A percentile compares a stretch with the other conserved stretches of the same genome.
Conservation (phyloP, 2,888 invertebrate genomes). For the Tetropium fuscum region DNA sequence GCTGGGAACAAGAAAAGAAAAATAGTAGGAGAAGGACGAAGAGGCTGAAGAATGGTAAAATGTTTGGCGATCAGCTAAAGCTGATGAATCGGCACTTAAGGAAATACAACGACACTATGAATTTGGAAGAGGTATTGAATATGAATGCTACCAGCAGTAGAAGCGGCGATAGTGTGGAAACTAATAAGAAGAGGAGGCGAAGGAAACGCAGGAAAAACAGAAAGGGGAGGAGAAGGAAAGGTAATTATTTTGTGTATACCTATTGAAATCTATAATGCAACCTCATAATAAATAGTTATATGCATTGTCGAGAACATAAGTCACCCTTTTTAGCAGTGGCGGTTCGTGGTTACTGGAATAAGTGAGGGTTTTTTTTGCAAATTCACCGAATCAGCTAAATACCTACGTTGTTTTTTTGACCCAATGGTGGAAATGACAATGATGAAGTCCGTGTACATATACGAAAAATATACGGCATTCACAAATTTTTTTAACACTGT, state of each 20-base stretch:
- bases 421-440: no score
- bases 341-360: no score
- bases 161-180: conserved; percentile 35
- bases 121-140: conserved; percentile 8
- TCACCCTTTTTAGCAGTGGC: no score
- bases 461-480: no score
- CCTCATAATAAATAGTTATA: no score
- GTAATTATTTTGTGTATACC: conserved; percentile 47
- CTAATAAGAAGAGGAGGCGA: conserved; percentile 39
- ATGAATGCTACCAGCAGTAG: conserved; percentile 23
- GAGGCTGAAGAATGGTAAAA: conserved; percentile 36
- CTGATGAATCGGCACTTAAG: conserved; percentile 28
- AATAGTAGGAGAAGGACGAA: conserved; percentile 60
- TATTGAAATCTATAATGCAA: no score
- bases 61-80: conserved; percentile 32
- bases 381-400: no score
- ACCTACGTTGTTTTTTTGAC: no score
- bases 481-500: no score
- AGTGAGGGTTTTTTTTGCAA: no score
- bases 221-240: conserved; percentile 53
- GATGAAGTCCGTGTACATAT: no score
- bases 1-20: conserved; percentile 87
- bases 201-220: conserved; percentile 50
- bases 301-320: no score
- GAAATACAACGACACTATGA: conserved; percentile 18